A percentile compares a stretch with the other conserved stretches of the same genome.
Evolutionary conservation across 2,888 invertebrate genomes (phyloP).

Genomic region (Homarus gammarus): DNA sequence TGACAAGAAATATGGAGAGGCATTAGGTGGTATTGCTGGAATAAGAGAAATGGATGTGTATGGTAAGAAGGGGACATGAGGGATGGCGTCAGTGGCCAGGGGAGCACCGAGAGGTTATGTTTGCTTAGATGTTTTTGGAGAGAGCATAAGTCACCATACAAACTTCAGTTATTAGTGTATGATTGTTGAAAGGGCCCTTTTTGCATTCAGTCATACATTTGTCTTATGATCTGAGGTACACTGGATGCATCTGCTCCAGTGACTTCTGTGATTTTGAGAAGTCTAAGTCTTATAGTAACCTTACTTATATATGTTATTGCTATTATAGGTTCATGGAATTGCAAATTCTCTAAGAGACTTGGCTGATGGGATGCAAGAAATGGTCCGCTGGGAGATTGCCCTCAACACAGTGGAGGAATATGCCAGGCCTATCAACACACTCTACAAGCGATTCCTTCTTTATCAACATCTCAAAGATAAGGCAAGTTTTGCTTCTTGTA

Average conservation of each 20-base stretch:
- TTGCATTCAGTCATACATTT: no score
- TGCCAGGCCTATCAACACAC: constrained; percentile 70
- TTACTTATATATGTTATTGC: not conserved
- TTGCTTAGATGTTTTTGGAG: no score
- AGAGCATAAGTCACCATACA: no score
- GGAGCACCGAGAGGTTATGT: no score
- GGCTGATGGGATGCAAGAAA: constrained; percentile 66
- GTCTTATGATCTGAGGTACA: no score
- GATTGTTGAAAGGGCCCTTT: no score
- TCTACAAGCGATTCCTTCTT: constrained; percentile 70
- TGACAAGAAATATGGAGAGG: not conserved
- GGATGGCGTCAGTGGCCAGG: not conserved
- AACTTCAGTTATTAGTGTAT: no score
- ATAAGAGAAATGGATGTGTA: not conserved
- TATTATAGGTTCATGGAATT: constrained; percentile 60
- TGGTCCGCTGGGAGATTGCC: constrained; percentile 76
- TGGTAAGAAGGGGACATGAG: not conserved
- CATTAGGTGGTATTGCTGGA: no score
- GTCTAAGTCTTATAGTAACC: no score
- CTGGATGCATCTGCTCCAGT: no score
- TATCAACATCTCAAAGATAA: constrained; percentile 69
- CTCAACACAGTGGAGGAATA: constrained; percentile 75
- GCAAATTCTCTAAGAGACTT: constrained; percentile 67
- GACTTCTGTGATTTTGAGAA: no score
- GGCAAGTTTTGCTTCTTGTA: constrained; percentile 12